phyloP scores from a whole-genome alignment of 2,113 vertebrate genomes.

The Lepus timidus region DNA sequence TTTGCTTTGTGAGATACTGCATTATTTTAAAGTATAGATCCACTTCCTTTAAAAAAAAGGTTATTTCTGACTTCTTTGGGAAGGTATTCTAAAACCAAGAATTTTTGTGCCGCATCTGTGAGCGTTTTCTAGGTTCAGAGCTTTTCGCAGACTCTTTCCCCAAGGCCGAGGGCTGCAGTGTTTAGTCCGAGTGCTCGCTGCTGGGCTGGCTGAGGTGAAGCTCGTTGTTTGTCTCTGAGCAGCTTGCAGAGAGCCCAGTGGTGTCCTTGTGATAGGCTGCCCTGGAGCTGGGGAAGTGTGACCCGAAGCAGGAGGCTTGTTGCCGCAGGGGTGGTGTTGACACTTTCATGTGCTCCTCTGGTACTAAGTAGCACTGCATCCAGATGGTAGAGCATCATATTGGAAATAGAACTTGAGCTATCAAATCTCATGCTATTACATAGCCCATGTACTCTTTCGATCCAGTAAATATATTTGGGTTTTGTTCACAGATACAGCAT shows the following conservation, averaged over 20 bases:
- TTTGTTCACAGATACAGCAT: background rate
- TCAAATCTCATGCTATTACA: background rate
- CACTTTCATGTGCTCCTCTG: background rate
- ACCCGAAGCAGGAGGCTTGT: background rate
- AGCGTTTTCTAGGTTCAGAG: background rate
- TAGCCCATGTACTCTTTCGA: background rate
- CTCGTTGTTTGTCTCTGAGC: background rate
- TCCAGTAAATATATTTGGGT: background rate
- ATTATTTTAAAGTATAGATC: conserved; percentile 59
- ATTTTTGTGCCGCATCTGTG: background rate
- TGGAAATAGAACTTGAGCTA: conserved; percentile 9
- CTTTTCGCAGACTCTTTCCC: background rate
- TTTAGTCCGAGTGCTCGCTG: background rate
- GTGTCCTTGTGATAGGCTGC: background rate
- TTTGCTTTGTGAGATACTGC: conserved; percentile 51
- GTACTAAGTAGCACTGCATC: background rate
- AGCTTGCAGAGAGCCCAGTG: background rate
- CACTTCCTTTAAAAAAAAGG: conserved; percentile 15
- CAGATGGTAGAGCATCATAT: background rate
- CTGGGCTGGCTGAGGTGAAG: background rate
- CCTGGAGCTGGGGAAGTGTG: background rate
- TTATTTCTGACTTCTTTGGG: conserved; percentile 22
- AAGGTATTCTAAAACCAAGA: conserved; percentile 17
- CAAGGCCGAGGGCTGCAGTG: background rate
- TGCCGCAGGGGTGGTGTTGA: background rate